Percentiles rank a stretch among this genome's conserved stretches.
Conservation (phyloP, 2,113 vertebrate genomes). For the Nyctereutes procyonoides region DNA sequence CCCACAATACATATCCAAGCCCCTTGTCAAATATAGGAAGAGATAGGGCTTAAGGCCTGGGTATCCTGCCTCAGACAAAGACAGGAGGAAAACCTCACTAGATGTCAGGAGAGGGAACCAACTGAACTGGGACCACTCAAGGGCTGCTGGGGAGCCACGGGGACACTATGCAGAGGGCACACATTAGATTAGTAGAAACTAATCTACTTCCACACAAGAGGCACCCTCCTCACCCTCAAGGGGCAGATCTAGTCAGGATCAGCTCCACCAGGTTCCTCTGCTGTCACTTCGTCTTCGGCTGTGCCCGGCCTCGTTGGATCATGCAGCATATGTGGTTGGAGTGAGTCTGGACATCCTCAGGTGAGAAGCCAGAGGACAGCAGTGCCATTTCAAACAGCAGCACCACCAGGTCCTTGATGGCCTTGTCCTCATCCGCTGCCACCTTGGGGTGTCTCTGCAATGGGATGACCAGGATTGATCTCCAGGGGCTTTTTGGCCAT, state of each 20-base stretch:
- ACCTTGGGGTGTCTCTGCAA: conserved; percentile 94
- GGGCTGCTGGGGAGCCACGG: background rate
- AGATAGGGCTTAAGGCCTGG: background rate
- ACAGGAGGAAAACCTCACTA: conserved; percentile 38
- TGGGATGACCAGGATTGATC: conserved; percentile 94
- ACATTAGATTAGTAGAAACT: conserved; percentile 30
- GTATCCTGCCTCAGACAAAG: conserved; percentile 48
- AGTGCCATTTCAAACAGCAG: conserved; percentile 94
- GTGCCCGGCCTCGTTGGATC: conserved; percentile 91
- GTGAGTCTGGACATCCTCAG: conserved; percentile 96
- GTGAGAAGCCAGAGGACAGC: conserved; percentile 96
- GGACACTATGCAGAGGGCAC: conserved; percentile 63
- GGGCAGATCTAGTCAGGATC: conserved; percentile 91
- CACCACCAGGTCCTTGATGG: conserved; percentile 96
- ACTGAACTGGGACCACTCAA: background rate
- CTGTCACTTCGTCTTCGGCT: conserved; percentile 93
- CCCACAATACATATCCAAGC: conserved; percentile 67
- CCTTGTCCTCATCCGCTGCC: conserved; percentile 95
- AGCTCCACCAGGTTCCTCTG: conserved; percentile 87
- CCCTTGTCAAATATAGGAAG: conserved; percentile 16
- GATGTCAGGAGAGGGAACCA: conserved; percentile 28
- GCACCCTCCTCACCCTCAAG: conserved; percentile 94
- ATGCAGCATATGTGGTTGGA: conserved; percentile 96
- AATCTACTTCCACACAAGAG: conserved; percentile 96
- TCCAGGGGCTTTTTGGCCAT: conserved; percentile 98